These are phyloP conservation scores for Nephrotoma appendiculata DNA, from an alignment of 2,888 invertebrate species.

Conservation along the genomic window DNA sequence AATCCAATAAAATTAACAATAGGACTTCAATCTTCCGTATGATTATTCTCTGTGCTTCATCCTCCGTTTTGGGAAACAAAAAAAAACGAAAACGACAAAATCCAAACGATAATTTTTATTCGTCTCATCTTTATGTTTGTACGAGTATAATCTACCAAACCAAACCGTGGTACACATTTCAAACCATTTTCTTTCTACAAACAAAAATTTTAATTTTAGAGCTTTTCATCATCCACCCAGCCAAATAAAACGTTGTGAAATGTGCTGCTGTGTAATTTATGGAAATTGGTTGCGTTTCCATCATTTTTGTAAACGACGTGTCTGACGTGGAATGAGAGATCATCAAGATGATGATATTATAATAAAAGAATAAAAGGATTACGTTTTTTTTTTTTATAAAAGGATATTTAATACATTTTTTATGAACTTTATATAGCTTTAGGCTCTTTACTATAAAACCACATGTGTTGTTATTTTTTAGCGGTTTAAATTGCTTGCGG, in stretches of 20 bases:
- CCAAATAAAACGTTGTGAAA: not conserved
- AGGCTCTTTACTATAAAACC: not conserved
- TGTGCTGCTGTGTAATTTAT: not conserved
- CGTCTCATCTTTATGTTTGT: not conserved
- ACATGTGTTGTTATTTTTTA: not conserved
- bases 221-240: not conserved
- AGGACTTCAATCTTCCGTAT: not conserved
- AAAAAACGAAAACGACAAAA: not conserved
- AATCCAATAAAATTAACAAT: not conserved
- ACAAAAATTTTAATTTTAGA: not conserved
- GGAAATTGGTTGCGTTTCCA: not conserved
- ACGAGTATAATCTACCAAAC: not conserved
- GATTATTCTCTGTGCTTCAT: not conserved
- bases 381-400: not conserved
- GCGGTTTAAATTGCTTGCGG: not conserved
- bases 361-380: not conserved
- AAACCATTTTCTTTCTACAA: not conserved
- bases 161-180: not conserved
- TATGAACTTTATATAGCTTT: not conserved
- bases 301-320: not conserved
- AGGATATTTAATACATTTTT: not conserved
- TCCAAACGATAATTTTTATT: not conserved
- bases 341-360: not conserved
- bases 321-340: not conserved
- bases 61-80: not conserved